phyloP scores from a whole-genome alignment of 2,113 vertebrate species.

The Mesoclemmys tuberculata region DNA sequence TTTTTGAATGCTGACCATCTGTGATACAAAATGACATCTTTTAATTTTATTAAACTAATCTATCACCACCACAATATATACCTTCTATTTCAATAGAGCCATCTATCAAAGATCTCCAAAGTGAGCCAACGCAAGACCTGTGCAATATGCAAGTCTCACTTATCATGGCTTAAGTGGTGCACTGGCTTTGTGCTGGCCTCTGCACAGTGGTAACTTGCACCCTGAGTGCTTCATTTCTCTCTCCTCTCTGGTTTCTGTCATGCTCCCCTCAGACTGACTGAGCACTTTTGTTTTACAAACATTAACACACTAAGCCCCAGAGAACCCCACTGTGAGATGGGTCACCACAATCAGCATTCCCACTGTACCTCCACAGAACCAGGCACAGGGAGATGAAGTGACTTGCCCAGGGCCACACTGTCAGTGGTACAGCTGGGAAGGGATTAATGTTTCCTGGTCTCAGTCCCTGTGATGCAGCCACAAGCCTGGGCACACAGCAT shows the following conservation, averaged over 20 bases:
- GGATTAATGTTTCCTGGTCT: neutral
- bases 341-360: accelerated
- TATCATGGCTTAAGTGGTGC: neutral
- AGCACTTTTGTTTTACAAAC: neutral
- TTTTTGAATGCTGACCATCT: too few relatives aligned
- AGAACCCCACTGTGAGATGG: neutral
- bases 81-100: neutral
- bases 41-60: neutral
- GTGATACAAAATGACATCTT: neutral
- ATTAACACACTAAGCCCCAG: neutral
- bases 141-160: neutral
- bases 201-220: neutral
- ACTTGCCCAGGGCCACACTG: neutral
- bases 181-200: neutral
- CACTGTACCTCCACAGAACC: neutral
- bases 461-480: neutral
- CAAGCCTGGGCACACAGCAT: neutral
- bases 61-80: neutral
- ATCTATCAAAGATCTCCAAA: neutral
- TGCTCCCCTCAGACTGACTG: neutral
- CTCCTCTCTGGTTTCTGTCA: neutral
- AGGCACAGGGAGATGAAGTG: neutral
- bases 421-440: neutral
- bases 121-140: neutral
- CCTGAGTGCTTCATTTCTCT: neutral